These are phyloP conservation scores for Pimpla rufipes DNA, from an alignment of 2,888 invertebrate species.

Conservation along the genomic window DNA sequence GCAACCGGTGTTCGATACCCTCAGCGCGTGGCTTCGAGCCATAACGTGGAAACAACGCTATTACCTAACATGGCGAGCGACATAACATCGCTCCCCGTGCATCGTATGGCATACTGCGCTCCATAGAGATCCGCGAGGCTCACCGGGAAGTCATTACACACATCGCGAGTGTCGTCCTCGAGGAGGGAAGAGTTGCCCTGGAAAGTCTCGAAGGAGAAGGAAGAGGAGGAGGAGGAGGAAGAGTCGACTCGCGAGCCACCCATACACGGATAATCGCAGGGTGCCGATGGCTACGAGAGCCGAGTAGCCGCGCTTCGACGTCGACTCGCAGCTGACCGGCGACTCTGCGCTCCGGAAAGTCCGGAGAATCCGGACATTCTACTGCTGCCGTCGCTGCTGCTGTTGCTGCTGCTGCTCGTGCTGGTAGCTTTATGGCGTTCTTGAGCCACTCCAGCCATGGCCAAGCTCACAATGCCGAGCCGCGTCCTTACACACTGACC, in stretches of 20 bases:
- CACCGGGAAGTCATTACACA: constrained; percentile 11
- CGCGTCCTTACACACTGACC: constrained; percentile 33
- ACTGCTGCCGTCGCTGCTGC: constrained; percentile 29
- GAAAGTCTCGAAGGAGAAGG: constrained; percentile 24
- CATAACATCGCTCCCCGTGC: constrained; percentile 41
- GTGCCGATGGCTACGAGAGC: constrained; percentile 51
- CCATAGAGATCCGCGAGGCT: neutral
- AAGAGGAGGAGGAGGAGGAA: neutral
- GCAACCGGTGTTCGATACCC: constrained; percentile 57
- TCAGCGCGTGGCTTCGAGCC: constrained; percentile 48
- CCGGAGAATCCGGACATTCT: constrained; percentile 63
- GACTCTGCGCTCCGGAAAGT: constrained; percentile 63
- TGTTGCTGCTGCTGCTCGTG: constrained; percentile 19
- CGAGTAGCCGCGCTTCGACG: constrained; percentile 12
- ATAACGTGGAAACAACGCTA: constrained; percentile 62
- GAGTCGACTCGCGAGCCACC: constrained; percentile 32
- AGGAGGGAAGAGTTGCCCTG: constrained; percentile 14
- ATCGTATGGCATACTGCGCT: constrained; percentile 10
- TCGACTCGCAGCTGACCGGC: constrained; percentile 58
- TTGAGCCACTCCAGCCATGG: constrained; percentile 37
- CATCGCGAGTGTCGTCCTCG: constrained; percentile 1
- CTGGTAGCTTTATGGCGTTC: constrained; percentile 61
- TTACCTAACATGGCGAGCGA: constrained; percentile 65
- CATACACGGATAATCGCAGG: constrained; percentile 65
- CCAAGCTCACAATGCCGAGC: constrained; percentile 53